phyloP scores from a whole-genome alignment of 2,888 invertebrate genomes.

The Ophion slaviceki region DNA sequence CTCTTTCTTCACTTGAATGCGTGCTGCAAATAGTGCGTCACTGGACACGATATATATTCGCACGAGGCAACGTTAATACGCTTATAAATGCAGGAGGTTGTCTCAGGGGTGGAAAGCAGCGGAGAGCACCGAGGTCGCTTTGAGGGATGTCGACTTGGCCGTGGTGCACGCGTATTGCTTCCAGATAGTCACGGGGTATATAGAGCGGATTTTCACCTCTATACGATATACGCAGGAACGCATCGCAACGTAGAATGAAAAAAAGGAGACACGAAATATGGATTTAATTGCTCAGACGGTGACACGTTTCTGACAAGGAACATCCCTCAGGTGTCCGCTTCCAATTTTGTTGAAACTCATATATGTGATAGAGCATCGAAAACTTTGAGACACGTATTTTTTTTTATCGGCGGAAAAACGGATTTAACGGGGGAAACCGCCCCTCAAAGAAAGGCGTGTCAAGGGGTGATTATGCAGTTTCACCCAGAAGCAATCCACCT shows the following conservation, averaged over 20 bases:
- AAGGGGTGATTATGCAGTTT: no score
- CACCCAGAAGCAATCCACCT: no score
- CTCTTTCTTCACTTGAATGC: slow-evolving; percentile 48
- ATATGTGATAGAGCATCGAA: no score
- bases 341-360: no score
- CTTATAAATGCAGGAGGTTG: slow-evolving; percentile 8
- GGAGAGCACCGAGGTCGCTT: slow-evolving; percentile 13
- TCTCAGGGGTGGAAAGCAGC: slow-evolving; percentile 14
- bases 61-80: slow-evolving; percentile 47
- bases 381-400: no score
- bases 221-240: background rate
- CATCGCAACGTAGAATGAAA: background rate
- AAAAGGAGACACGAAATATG: background rate
- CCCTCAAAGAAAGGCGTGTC: no score
- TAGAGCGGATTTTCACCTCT: background rate
- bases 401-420: no score
- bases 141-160: slow-evolving; percentile 21
- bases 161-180: background rate
- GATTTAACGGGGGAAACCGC: no score
- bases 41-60: slow-evolving; percentile 19
- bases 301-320: background rate
- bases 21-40: slow-evolving; percentile 52
- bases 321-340: no score
- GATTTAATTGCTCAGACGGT: background rate
- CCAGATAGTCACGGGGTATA: background rate